Conservation (phyloP, 2,888 invertebrate species). For the Rhogogaster chlorosoma region DNA sequence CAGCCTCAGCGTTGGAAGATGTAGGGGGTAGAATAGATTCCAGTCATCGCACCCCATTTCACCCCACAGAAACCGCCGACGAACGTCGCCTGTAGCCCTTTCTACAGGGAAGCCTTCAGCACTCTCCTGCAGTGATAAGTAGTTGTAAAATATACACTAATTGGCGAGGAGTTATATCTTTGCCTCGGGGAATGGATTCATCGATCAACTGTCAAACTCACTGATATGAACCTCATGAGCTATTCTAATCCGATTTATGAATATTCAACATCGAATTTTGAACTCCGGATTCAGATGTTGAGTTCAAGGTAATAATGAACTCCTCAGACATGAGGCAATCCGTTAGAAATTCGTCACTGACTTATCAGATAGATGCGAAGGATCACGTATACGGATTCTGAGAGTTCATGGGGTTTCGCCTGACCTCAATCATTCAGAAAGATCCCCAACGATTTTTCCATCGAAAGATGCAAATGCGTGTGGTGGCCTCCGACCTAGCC, state of each 20-base stretch:
- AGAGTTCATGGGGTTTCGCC: not conserved
- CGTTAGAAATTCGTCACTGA: not conserved
- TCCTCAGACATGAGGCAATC: not conserved
- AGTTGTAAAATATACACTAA: not conserved
- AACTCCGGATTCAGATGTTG: not conserved
- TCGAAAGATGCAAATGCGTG: no score
- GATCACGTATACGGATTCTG: not conserved
- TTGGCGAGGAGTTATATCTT: not conserved
- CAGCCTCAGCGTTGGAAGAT: not conserved
- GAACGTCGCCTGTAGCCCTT: not conserved
- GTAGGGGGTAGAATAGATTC: conserved; percentile 13
- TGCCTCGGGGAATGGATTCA: not conserved
- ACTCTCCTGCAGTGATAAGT: not conserved
- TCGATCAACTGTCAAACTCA: not conserved
- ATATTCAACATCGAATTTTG: not conserved
- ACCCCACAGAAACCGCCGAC: not conserved
- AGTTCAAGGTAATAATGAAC: not conserved
- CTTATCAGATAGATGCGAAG: not conserved
- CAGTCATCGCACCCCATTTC: not conserved
- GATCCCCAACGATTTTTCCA: not conserved
- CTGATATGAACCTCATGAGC: not conserved
- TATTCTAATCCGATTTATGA: not conserved
- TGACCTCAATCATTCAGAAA: not conserved
- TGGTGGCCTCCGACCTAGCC: no score
- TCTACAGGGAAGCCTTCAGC: not conserved